Evolutionary conservation across 2,797 vertebrate genomes (phyloP).

Genomic region (Peromyscus attwateri): DNA sequence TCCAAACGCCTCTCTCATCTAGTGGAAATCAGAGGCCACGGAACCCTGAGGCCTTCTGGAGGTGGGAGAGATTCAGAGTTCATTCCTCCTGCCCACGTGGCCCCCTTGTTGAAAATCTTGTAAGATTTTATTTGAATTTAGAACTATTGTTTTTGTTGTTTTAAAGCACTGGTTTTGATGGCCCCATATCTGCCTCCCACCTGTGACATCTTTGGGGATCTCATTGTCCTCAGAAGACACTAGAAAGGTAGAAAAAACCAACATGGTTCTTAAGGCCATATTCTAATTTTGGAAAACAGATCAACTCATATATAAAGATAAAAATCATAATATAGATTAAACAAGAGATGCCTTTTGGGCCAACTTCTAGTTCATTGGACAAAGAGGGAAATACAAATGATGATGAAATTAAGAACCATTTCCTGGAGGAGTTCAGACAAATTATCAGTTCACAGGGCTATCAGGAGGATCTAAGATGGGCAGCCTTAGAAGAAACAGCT

Average conservation of each 20-base stretch:
- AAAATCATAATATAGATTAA: conserved; percentile 17
- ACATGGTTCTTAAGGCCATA: background rate
- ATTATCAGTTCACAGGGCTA: background rate
- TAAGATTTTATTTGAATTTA: background rate
- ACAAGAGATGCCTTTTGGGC: background rate
- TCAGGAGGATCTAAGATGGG: background rate
- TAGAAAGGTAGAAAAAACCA: background rate
- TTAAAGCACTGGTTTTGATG: background rate
- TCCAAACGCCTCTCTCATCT: background rate
- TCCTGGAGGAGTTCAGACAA: conserved; percentile 14
- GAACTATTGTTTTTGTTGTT: background rate
- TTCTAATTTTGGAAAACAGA: conserved; percentile 49
- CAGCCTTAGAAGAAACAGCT: background rate
- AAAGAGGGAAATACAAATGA: background rate
- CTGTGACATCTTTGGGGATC: background rate
- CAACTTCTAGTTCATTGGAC: conserved; percentile 16
- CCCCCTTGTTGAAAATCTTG: background rate
- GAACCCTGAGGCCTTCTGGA: background rate
- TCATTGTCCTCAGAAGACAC: background rate
- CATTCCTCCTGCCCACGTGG: no score
- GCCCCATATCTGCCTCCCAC: background rate
- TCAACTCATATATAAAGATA: conserved; percentile 41
- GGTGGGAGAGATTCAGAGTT: background rate
- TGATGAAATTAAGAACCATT: conserved; percentile 31
- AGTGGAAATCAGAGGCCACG: background rate